These are phyloP conservation scores for Strongylocentrotus purpuratus DNA, from an alignment of 35 echinoderm and acorn worm genomes.

Conservation along the genomic window DNA sequence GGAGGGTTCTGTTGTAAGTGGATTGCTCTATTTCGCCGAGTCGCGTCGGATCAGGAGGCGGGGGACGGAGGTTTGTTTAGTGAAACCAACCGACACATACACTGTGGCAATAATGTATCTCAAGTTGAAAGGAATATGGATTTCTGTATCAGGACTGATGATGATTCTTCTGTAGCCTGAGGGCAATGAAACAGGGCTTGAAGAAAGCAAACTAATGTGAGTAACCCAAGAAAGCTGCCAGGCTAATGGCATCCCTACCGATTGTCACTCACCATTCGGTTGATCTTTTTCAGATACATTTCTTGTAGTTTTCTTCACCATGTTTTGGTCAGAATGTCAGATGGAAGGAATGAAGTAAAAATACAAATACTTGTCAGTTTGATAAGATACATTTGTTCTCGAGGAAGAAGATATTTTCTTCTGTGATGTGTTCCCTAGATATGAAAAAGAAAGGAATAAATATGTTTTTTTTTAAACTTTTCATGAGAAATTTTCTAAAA, in stretches of 20 bases:
- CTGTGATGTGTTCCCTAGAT: too few species aligned
- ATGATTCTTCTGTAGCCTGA: background rate
- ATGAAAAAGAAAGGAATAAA: too few species aligned
- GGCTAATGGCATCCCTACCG: background rate
- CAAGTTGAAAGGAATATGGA: constrained; percentile 11
- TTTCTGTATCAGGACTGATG: background rate
- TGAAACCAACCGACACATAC: constrained; percentile 9
- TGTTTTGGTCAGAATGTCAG: too few species aligned
- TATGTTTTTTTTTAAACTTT: too few species aligned
- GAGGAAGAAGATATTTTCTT: too few species aligned
- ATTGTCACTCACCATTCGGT: background rate
- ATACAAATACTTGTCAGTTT: too few species aligned
- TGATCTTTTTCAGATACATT: background rate
- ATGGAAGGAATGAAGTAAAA: too few species aligned
- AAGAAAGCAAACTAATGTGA: background rate
- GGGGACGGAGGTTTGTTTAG: background rate
- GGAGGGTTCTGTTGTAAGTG: background rate
- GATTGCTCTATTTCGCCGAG: background rate
- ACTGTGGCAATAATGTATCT: constrained; percentile 1
- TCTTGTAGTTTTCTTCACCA: background rate
- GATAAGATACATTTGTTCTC: too few species aligned
- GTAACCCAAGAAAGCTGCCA: background rate
- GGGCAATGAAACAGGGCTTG: background rate
- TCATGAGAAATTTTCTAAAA: too few species aligned
- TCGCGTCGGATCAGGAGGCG: background rate